phyloP scores from a whole-genome alignment of 1,140 invertebrate genomes.

The Temnothorax nylanderi region DNA sequence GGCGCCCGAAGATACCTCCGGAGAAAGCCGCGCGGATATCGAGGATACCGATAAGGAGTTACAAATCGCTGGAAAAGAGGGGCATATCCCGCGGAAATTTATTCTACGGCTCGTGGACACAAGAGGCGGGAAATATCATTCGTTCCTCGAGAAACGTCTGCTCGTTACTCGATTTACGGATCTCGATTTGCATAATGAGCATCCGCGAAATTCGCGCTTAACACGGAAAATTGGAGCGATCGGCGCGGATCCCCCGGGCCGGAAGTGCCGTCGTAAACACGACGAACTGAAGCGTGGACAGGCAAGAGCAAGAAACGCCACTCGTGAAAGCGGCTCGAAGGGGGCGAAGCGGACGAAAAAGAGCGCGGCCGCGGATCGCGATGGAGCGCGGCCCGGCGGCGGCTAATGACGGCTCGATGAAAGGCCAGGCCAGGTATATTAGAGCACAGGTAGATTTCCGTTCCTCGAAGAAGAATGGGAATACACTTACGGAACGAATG shows the following conservation, averaged over 20 bases:
- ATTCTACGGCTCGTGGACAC: background rate
- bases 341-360: background rate
- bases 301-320: slow-evolving; percentile 19
- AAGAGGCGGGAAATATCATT: background rate
- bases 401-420: background rate
- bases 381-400: background rate
- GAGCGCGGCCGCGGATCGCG: background rate
- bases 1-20: background rate
- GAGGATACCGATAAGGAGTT: slow-evolving; percentile 16
- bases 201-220: background rate
- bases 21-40: slow-evolving; percentile 29
- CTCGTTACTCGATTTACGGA: background rate
- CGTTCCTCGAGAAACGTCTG: background rate
- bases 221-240: slow-evolving; percentile 30
- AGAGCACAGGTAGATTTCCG: slow-evolving; percentile 13
- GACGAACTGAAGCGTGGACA: slow-evolving; percentile 19
- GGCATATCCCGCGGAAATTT: background rate
- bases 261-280: slow-evolving; percentile 25
- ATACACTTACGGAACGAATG: slow-evolving; percentile 6
- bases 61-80: background rate
- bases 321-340: slow-evolving; percentile 36
- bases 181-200: slow-evolving; percentile 10
- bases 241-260: background rate
- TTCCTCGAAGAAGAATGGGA: background rate
- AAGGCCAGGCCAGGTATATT: background rate